Evolutionary conservation across 2,888 invertebrate genomes (phyloP), one percentile per base, ranked within the genome.

Genomic region (Zaprionus lineosus): DNA sequence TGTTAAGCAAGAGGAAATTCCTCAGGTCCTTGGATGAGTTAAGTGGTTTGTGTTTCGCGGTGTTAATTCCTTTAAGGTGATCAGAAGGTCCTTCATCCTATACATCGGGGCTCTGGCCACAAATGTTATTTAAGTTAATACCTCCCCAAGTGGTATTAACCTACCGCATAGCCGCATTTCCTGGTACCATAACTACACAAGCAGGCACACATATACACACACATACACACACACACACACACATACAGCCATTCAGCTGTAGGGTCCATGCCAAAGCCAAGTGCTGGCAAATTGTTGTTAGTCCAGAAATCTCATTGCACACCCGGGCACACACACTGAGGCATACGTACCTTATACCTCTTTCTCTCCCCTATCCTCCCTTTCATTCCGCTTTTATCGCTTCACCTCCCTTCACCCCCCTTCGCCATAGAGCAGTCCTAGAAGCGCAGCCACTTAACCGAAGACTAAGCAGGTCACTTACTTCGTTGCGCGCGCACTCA

Each of bases 401-500:
- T 43, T n/a, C n/a, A n/a, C n/a, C n/a, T n/a, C n/a, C n/a, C n/a
- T n/a, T n/a, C n/a, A n/a, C n/a, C n/a, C n/a, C n/a, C n/a, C n/a
- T n/a, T n/a, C n/a, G n/a, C n/a, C n/a, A n/a, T n/a, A n/a, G n/a
- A n/a, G n/a, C n/a, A 9, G 1, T 7, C 29, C 36, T 52, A 28
- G 48, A 48, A 43, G 55, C 24, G 24, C 48, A 60, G 70, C 85
- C 83, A 77, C 85, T 84, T 77, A 77, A 82, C 67, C 67, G 46
- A 55, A 52, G 55, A 62, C 56, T 57, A 68, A 85, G 84, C 79
- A 78, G 86, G 79, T 79, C 86, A 79, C 84, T 79, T 79, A 63
- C 83, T 56, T 48, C 40, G 78, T 44, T 84, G 58, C 56, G 78
- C 85, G 78, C 83, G 65, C 76, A 65, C 84, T 78, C 86, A 47